Evolutionary conservation across 2,797 vertebrate species (phyloP), one percentile per base, ranked within the genome.

Genomic region (Morelia viridis): DNA sequence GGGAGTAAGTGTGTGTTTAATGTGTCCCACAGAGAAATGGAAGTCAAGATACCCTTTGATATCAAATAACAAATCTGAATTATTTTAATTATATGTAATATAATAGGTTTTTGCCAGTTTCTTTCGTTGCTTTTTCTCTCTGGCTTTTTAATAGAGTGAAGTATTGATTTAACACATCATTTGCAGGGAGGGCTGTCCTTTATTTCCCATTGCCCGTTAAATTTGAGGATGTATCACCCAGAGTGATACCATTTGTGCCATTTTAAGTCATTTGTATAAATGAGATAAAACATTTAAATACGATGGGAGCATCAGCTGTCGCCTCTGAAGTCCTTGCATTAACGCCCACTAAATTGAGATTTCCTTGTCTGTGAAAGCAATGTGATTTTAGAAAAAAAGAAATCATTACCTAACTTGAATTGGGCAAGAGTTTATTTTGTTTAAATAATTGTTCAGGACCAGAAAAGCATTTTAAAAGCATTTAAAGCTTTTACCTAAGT

Each of bases 401-500:
- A 80, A 41, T 46, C 35, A 46, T 22, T 80, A 83, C 41, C 24
- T 85, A 35, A 15, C 62, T 85, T 50, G 50, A 56, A 41, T 89
- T 31, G n/a, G 62, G 50, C 24, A 53, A n/a, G 56, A 46, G 8
- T 71, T 87, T 80, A 80, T 62, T 50, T 88, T 31, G 41, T 53
- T 41, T 31, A 50, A 80, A 87, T 41, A 80, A 88, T 62, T 61
- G 7, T 50, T 58, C 41, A 61, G 17, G 46, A 9, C 31, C 60
- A 83, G 46, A 57, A 84, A 41, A 64, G 4, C 58, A 31, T 83
- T 91, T 89, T 31, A 76, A 76, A 76, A 76, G 31, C 76, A 80
- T 57, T 58, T 19, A 89, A 91, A 88, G 68, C 31, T 85, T 89
- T 92, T 92, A 57, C 61, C 56, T 58, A 64, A 17, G 2, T 92